Evolutionary conservation across 2,797 vertebrate species (phyloP).

Genomic region (Manis javanica): DNA sequence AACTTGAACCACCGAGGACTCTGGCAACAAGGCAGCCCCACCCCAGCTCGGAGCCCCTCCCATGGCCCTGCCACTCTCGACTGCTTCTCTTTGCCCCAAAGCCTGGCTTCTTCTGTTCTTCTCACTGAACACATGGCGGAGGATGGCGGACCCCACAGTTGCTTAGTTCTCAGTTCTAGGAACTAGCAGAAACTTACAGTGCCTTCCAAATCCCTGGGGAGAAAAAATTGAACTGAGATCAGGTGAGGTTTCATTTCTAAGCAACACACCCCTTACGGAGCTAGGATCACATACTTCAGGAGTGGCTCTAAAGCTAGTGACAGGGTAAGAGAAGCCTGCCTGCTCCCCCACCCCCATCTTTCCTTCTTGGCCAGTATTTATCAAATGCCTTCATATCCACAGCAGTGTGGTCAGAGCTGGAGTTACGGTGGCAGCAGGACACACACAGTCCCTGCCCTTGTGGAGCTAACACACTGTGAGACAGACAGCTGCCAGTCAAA

Average conservation of each 20-base stretch:
- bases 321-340: background rate
- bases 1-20: accelerated
- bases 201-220: background rate
- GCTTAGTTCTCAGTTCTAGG: background rate
- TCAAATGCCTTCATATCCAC: background rate
- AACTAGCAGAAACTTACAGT: background rate
- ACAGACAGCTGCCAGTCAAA: background rate
- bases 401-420: background rate
- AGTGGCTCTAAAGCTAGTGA: background rate
- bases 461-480: background rate
- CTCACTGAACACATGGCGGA: background rate
- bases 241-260: background rate
- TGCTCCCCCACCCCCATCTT: no score
- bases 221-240: background rate
- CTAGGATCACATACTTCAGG: background rate
- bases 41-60: accelerated
- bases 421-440: background rate
- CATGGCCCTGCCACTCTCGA: accelerated
- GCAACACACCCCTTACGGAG: background rate
- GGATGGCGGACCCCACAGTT: background rate
- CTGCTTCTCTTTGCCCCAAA: background rate
- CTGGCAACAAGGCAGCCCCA: background rate
- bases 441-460: accelerated
- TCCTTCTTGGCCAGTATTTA: background rate
- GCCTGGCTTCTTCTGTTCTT: background rate